Evolutionary conservation across 2,113 vertebrate species (phyloP).

Genomic region (Tychaedon coryphoeus): DNA sequence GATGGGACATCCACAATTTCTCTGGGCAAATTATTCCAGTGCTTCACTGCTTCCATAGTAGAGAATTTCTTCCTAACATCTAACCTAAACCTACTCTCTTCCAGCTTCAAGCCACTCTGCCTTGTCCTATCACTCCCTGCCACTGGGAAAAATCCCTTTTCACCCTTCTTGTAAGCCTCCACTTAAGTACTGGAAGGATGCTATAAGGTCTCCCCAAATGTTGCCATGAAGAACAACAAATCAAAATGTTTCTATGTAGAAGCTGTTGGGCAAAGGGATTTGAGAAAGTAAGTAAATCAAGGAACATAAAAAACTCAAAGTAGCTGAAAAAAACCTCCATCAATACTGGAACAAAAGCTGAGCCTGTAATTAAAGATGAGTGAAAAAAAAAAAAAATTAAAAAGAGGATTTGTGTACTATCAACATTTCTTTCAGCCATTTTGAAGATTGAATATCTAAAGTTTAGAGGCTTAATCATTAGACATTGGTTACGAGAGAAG

Average conservation of each 20-base stretch:
- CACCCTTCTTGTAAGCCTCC: background rate
- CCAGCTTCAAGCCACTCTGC: background rate
- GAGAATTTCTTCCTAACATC: background rate
- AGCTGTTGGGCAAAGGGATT: background rate
- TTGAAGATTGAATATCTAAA: background rate
- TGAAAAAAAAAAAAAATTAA: background rate
- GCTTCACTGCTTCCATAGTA: accelerated
- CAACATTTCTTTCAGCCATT: background rate
- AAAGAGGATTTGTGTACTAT: background rate
- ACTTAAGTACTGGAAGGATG: background rate
- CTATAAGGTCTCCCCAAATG: background rate
- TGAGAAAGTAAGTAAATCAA: background rate
- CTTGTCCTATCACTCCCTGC: background rate
- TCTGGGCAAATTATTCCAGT: background rate
- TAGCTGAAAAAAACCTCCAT: background rate
- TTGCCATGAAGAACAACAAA: background rate
- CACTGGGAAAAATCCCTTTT: background rate
- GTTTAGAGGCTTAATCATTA: background rate
- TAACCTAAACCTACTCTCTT: background rate
- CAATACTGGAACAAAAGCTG: background rate
- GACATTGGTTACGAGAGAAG: background rate
- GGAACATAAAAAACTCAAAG: background rate
- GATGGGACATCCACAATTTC: background rate
- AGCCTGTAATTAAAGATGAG: background rate
- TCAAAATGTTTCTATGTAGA: background rate